Conservation (phyloP, 2,797 vertebrate genomes). For the Bradypus variegatus region DNA sequence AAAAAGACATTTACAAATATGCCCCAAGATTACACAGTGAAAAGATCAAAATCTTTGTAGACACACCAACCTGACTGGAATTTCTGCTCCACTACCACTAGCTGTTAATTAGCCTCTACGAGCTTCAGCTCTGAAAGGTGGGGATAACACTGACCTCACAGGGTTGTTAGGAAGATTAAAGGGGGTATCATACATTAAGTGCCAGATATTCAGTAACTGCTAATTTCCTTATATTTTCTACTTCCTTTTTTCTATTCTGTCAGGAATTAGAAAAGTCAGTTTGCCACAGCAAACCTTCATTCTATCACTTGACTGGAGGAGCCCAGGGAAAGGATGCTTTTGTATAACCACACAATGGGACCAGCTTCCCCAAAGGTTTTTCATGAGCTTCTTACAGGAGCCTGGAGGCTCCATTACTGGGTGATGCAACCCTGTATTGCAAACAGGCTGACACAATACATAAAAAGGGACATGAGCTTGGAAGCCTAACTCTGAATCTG, state of each 20-base stretch:
- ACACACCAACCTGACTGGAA: neutral
- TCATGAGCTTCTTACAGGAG: neutral
- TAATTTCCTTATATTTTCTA: neutral
- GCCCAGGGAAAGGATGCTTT: neutral
- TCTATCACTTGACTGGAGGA: neutral
- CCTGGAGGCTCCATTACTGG: neutral
- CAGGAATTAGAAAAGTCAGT: neutral
- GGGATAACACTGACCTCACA: neutral
- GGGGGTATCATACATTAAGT: neutral
- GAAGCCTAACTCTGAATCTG: neutral
- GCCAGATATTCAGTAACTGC: neutral
- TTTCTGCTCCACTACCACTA: neutral
- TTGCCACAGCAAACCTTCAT: neutral
- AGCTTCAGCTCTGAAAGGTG: neutral
- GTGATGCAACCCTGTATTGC: neutral
- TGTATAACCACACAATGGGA: neutral
- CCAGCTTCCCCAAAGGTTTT: neutral
- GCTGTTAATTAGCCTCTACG: neutral
- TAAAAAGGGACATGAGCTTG: neutral
- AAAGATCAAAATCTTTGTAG: neutral
- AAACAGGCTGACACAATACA: neutral
- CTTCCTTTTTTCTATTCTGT: neutral
- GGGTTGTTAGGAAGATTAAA: neutral
- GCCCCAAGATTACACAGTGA: neutral
- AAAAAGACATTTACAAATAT: neutral